Base-by-base conservation (phyloP, 2,888 invertebrate species). In the Drosophila testacea region DNA sequence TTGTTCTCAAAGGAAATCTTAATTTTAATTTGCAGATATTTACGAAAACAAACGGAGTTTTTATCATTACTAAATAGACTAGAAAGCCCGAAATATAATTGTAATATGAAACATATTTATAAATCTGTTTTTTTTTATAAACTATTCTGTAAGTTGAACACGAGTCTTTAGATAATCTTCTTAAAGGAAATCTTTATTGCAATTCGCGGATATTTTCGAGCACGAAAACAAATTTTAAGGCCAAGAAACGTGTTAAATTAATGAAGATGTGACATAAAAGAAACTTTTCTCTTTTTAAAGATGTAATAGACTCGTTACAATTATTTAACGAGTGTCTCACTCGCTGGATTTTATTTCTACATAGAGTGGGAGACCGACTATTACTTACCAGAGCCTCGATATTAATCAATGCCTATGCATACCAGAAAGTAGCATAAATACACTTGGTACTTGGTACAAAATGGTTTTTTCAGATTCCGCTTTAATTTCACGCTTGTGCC, bases 321-420 rank as follows among this genome's bases (percentile, higher is more conserved):
- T 34, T 1, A n/a, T 11, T 11, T 16, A 16, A 34, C 65, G 64
- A 65, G 44, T 65, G 36, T 38, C n/a, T 10, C 55, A 47, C 9
- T 51, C 44, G 59, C 22, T 63, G 27, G 4, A 16, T 22, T 39
- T 52, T 13, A 6, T 11, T n/a, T 30, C 16, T 2, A 10, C 10
- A 44, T 4, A 2, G 16, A 27, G 30, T 10, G 13, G n/a, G 9
- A 6, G 11, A 22, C 9, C 44, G 13, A 51, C 32, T 36, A 30
- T 11, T 41, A 78, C 74, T 77, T 27, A 75, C 74, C 78, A 67
- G 74, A 50, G 62, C 46, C 62, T 56, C 5, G 22, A 22, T 57
- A 32, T 57, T 22, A 75, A 27, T 61, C 28, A 75, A 27, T 61
- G 34, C 11, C 7, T 46, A 28, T 32, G 36, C 74, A 67, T 73